phyloP scores from a whole-genome alignment of 2,797 vertebrate genomes.

The Pangasius sanitwongsei region DNA sequence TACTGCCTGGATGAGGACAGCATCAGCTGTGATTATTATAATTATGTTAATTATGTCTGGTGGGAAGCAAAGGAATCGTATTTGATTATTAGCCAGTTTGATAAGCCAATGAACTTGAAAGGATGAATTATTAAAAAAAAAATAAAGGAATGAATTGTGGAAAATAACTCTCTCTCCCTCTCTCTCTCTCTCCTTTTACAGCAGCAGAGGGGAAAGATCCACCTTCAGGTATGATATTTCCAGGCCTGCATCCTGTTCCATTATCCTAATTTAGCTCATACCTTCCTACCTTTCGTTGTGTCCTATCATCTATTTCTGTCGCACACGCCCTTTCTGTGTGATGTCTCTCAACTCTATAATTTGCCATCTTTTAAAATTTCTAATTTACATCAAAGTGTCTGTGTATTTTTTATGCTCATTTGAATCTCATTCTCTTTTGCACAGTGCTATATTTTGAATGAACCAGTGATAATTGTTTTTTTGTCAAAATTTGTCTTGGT shows the following conservation, averaged over 20 bases:
- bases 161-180: slow-evolving; percentile 5
- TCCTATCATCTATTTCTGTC: slow-evolving; percentile 34
- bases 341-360: slow-evolving; percentile 19
- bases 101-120: slow-evolving; percentile 26
- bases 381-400: background rate
- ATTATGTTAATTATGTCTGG: slow-evolving; percentile 21
- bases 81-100: slow-evolving; percentile 37
- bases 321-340: slow-evolving; percentile 20
- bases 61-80: background rate
- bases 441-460: background rate
- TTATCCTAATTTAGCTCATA: slow-evolving; percentile 35
- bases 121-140: background rate
- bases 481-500: background rate
- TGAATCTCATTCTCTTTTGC: background rate
- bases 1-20: slow-evolving; percentile 1
- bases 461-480: background rate
- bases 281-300: slow-evolving; percentile 22
- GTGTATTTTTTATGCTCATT: background rate
- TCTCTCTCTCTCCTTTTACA: slow-evolving; percentile 47
- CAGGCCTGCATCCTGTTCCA: slow-evolving; percentile 65
- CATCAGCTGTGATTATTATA: slow-evolving; percentile 6
- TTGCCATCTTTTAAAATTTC: background rate
- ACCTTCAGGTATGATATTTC: slow-evolving; percentile 77
- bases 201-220: slow-evolving; percentile 81
- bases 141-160: background rate